Conservation (phyloP, 2,113 vertebrate genomes). For the Lynx canadensis region DNA sequence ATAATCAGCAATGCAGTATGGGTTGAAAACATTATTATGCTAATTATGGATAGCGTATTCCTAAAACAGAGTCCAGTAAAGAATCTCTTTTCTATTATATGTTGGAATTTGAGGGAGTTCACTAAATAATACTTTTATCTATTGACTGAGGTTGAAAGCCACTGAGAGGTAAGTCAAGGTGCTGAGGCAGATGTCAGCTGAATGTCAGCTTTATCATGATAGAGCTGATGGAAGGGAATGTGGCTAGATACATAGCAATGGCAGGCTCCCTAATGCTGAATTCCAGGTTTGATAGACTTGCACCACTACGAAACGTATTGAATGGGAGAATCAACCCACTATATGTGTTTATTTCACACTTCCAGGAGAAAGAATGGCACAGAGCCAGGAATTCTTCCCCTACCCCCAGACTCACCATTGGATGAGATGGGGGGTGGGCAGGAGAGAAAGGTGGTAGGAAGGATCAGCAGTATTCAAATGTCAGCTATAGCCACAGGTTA, state of each 20-base stretch:
- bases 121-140: accelerated
- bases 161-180: background rate
- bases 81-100: background rate
- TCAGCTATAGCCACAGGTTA: background rate
- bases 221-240: background rate
- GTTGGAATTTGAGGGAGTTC: background rate
- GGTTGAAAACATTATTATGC: background rate
- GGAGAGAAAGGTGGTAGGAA: background rate
- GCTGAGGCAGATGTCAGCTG: background rate
- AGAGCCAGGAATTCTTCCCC: background rate
- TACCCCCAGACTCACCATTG: background rate
- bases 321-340: background rate
- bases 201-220: background rate
- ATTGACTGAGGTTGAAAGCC: background rate
- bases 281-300: background rate
- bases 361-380: background rate
- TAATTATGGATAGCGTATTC: background rate
- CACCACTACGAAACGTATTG: background rate
- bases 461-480: background rate
- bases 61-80: background rate
- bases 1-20: background rate
- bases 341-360: background rate
- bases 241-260: no score
- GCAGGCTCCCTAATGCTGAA: background rate
- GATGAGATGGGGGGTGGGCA: background rate